phyloP scores from a whole-genome alignment of 2,888 invertebrate genomes.

The Lepidocyrtinus sp. region DNA sequence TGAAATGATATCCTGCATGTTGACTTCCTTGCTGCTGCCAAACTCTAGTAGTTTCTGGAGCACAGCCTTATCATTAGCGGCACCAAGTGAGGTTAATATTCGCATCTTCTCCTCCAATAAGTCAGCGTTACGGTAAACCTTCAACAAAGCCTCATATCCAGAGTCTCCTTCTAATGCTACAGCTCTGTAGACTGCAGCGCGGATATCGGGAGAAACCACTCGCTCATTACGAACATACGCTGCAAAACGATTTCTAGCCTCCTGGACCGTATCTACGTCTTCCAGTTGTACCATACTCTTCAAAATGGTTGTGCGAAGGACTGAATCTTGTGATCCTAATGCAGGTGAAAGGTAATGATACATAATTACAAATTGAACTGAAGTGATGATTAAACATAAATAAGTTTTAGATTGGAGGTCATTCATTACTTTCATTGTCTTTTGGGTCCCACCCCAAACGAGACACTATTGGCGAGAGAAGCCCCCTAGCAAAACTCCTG shows the following conservation, averaged over 20 bases:
- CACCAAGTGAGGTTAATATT: conserved; percentile 87
- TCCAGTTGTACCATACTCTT: conserved; percentile 86
- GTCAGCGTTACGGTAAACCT: conserved; percentile 86
- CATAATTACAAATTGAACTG: background rate
- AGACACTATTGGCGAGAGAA: conserved; percentile 82
- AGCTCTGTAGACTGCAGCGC: conserved; percentile 89
- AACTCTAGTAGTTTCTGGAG: conserved; percentile 85
- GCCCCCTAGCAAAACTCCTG: conserved; percentile 81
- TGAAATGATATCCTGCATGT: conserved; percentile 91
- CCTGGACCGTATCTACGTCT: conserved; percentile 82
- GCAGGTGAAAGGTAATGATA: conserved; percentile 12
- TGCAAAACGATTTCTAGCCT: conserved; percentile 82
- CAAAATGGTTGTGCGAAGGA: conserved; percentile 87
- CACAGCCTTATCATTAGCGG: conserved; percentile 81
- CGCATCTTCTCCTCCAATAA: conserved; percentile 95
- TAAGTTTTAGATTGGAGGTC: background rate
- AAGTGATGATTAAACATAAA: background rate
- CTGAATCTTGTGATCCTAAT: conserved; percentile 83
- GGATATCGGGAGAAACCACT: conserved; percentile 85
- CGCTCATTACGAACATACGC: conserved; percentile 78
- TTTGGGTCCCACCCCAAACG: conserved; percentile 91
- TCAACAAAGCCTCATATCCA: conserved; percentile 72
- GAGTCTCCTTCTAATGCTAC: conserved; percentile 82
- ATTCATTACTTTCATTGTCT: conserved; percentile 80
- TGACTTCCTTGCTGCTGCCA: conserved; percentile 89